Evolutionary conservation across 1,140 invertebrate species (phyloP).

Genomic region (Tetragnatha versicolor): DNA sequence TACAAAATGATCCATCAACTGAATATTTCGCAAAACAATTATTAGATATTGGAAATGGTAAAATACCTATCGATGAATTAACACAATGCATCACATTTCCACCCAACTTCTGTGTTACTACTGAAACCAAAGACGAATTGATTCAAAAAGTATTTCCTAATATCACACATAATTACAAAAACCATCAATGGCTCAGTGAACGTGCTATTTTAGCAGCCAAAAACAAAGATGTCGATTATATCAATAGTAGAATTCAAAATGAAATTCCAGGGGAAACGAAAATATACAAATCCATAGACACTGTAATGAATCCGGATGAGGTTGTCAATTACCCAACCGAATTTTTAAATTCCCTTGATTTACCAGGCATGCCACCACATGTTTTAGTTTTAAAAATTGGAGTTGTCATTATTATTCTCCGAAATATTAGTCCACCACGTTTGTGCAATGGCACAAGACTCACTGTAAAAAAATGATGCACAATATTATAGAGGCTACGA

Average conservation of each 20-base stretch:
- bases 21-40: not conserved
- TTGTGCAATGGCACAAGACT: too few species aligned
- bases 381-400: slow-evolving; percentile 56
- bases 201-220: slow-evolving; percentile 6
- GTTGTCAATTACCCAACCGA: slow-evolving; percentile 58
- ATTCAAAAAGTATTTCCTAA: not conserved
- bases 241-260: slow-evolving; percentile 12
- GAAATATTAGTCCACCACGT: slow-evolving; percentile 55
- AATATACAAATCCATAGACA: slow-evolving; percentile 62
- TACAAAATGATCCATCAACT: not conserved
- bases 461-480: not conserved
- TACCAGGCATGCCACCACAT: slow-evolving; percentile 62
- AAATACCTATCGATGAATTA: not conserved
- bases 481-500: slow-evolving; percentile 18
- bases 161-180: slow-evolving; percentile 14
- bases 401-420: slow-evolving; percentile 38
- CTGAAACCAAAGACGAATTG: not conserved
- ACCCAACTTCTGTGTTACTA: not conserved
- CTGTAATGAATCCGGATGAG: slow-evolving; percentile 57
- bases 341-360: slow-evolving; percentile 54
- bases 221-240: slow-evolving; percentile 24
- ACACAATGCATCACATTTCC: not conserved
- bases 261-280: not conserved
- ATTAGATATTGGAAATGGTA: not conserved
- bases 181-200: slow-evolving; percentile 16